Evolutionary conservation across 2,888 invertebrate species (phyloP), one percentile per base, ranked within the genome.

Genomic region (Bembecia ichneumoniformis): DNA sequence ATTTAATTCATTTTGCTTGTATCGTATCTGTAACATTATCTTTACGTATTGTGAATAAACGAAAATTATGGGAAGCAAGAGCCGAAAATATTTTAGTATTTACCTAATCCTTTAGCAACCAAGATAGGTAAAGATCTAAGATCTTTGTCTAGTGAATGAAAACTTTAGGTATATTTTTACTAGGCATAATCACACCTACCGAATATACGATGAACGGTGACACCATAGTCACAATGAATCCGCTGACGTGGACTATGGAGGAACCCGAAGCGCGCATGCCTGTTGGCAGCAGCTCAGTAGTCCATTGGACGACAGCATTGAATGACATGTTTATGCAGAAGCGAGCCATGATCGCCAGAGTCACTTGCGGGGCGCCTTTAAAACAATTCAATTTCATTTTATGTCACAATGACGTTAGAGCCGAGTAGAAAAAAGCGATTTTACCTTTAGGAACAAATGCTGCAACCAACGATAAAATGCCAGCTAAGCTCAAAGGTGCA

Each of bases 301-400:
- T 70, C 86, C 84, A 84, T 68, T 86, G 86, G 52, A 84, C 78
- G 45, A 71, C 73, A 2, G 82, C 71, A 66, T 78, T 84, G 72
- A 79, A 86, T 47, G 82, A 63, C 84, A 87, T 86, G 71, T 86
- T 87, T 61, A 83, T 77, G 64, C 67, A 74, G 66, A 87, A 86
- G 36, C 86, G 73, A 10, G 86, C 77, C 65, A 79, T 70, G 53
- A 82, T 80, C 3, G 82, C 82, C 50, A 86, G 59, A 0, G 71
- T 54, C 11, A 83, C 82, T 57, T 77, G 81, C 2, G 74, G 75
- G 0, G 77, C 53, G 13, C 82, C 82, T 82, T 64, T 1, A 36
- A 49, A 40, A 40, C 35, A 20, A 36, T 0, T 11, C 11, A 15
- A 14, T 45, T n/a, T n/a, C 13, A 16, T 35, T 10, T 17, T 44